phyloP scores from a whole-genome alignment of 92 coral and sea anemone genomes.

The Umimayanthus chanpuru region DNA sequence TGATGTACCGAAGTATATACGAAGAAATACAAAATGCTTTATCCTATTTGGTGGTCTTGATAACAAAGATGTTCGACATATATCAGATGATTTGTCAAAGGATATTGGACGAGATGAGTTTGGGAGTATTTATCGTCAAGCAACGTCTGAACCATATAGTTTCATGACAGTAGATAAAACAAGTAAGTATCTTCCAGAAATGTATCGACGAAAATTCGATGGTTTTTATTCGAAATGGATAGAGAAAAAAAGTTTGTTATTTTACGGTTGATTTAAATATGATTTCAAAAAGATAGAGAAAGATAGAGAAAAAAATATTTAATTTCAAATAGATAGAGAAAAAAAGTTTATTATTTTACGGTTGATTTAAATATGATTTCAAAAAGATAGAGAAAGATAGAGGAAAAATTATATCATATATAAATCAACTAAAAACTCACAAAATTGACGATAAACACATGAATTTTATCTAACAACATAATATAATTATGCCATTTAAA shows the following conservation, averaged over 20 bases:
- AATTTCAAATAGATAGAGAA: constrained; percentile 12
- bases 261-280: constrained; percentile 19
- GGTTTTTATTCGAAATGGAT: no score
- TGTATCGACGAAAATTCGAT: constrained; percentile 38
- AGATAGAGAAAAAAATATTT: no score
- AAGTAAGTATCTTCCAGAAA: constrained; percentile 33
- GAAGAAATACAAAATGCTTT: no score
- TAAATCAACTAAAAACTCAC: no score
- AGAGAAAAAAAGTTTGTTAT: constrained; percentile 12
- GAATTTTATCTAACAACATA: no score
- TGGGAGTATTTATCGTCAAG: constrained; percentile 35
- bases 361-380: no score
- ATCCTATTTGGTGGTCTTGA: constrained; percentile 41
- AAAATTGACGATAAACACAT: no score
- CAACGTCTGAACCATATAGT: constrained; percentile 43
- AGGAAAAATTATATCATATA: no score
- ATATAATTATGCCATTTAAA: not conserved
- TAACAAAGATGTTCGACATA: constrained; percentile 31
- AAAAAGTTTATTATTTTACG: no score
- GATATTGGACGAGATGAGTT: constrained; percentile 26
- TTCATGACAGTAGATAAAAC: constrained; percentile 38
- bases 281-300: no score
- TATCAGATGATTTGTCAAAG: constrained; percentile 25
- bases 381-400: no score
- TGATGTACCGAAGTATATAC: no score